Base-by-base conservation (phyloP, 2,797 vertebrate genomes). In the Anguilla obscura region DNA sequence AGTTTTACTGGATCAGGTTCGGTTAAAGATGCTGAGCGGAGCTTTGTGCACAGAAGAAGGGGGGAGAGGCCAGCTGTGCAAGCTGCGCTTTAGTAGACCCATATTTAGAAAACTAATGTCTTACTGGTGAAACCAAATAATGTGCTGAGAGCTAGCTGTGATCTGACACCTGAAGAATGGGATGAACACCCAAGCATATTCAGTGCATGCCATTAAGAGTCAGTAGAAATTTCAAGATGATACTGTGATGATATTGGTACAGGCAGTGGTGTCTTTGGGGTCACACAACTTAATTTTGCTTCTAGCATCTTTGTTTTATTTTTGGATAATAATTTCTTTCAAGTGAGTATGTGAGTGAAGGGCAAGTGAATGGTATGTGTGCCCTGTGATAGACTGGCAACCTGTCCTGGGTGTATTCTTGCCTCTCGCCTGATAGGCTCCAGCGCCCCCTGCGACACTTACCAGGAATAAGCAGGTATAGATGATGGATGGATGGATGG, bases 51-150 rank as follows among this genome's bases (percentile, higher is more conserved):
- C 56, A 84, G 88, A 27, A 74, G 27, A 86, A 87, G 80, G 86
- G 89, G 71, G 84, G 71, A 16, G 45, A 27, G 79, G 84, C 87
- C 84, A 89, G 85, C 87, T 88, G 90, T 90, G 87, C 83, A 27
- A 30, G n/a, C 84, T 83, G 87, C 86, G 87, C 88, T 89, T 85
- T 12, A 84, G 74, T 14, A 54, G 84, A 0, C 85, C 90, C 88
- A 88, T 87, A 92, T 90, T 91, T 92, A 91, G 90, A 90, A 54
- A 85, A 76, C 69, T 88, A 48, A 86, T 85, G 87, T 50, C 89
- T 86, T 82, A 80, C 88, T 76, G 48, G 60, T 91, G 91, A 94
- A 93, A 93, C 48, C 0, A 40, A 93, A 91, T 90, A 90, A 90
- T 33, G 30, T 92, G 90, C 86, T 87, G 92, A 92, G 92, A 92